Percentiles rank a stretch among this genome's conserved stretches.
Evolutionary conservation across 2,888 invertebrate species (phyloP).

Genomic region (Bimastos eiseni): DNA sequence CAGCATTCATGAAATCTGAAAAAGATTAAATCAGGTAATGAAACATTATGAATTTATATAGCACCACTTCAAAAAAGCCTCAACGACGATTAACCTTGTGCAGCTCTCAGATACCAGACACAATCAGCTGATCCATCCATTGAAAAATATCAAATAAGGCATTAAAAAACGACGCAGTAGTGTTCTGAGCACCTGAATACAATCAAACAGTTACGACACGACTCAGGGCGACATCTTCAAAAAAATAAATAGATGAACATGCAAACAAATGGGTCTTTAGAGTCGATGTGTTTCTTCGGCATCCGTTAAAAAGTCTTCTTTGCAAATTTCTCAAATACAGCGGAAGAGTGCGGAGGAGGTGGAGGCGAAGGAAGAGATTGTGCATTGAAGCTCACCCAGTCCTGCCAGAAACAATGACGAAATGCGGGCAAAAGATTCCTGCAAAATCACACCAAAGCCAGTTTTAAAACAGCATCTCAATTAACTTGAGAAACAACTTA

Average conservation of each 20-base stretch:
- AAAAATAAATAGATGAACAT: conserved; percentile 1
- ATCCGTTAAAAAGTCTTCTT: not conserved
- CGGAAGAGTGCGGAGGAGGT: not conserved
- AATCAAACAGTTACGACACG: not conserved
- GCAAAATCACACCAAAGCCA: not conserved
- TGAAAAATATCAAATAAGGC: not conserved
- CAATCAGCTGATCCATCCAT: not conserved
- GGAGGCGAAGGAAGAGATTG: not conserved
- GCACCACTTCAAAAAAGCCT: not conserved
- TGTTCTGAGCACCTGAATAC: conserved; percentile 3
- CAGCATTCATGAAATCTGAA: not conserved
- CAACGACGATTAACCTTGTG: not conserved
- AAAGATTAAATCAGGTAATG: not conserved
- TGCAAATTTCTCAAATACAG: not conserved
- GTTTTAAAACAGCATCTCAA: not conserved
- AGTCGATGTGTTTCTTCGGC: not conserved
- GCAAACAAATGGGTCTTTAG: not conserved
- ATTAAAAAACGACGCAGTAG: conserved; percentile 13
- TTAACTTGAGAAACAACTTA: not conserved
- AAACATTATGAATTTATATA: not conserved
- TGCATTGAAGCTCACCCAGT: conserved; percentile 5
- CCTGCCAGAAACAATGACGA: not conserved
- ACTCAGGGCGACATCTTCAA: not conserved
- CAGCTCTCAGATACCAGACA: not conserved
- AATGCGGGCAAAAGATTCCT: conserved; percentile 13